Conservation (phyloP, 2,797 vertebrate species). For the Cyclura pinguis region DNA sequence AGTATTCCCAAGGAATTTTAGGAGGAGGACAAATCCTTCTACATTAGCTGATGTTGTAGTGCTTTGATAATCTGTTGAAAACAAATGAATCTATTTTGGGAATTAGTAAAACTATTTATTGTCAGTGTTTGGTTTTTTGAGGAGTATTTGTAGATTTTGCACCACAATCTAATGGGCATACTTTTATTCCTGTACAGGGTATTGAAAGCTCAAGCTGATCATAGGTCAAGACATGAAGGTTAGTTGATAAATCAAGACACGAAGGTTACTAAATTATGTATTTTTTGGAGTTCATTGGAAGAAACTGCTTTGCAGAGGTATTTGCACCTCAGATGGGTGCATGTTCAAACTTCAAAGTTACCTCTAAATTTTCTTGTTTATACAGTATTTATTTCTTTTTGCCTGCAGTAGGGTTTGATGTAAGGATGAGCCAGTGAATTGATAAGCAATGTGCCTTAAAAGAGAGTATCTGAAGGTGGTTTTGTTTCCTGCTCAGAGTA, state of each 20-base stretch:
- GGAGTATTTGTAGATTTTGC: not conserved
- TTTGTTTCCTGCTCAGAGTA: not conserved
- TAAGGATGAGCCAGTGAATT: too few species aligned
- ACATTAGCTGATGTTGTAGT: not conserved
- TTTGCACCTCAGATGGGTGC: not conserved
- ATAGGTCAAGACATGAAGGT: slow-evolving; percentile 98
- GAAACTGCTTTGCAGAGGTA: not conserved
- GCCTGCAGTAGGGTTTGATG: too few species aligned
- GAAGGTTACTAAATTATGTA: not conserved
- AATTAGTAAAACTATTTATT: not conserved
- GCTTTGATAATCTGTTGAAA: slow-evolving; percentile 7
- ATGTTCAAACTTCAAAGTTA: not conserved
- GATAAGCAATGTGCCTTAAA: too few species aligned
- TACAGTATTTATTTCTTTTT: not conserved
- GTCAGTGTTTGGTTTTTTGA: slow-evolving; percentile 7
- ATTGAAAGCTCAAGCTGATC: slow-evolving; percentile 96
- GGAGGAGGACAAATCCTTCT: not conserved
- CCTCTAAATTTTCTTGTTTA: not conserved
- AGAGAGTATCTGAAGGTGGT: not conserved
- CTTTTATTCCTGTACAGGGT: slow-evolving; percentile 83
- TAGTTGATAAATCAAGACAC: slow-evolving; percentile 60
- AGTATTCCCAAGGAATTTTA: not conserved
- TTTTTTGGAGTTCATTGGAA: not conserved
- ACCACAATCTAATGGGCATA: slow-evolving; percentile 40
- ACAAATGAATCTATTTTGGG: not conserved